Base-by-base conservation (phyloP, 2,113 vertebrate genomes). In the Micromys minutus region DNA sequence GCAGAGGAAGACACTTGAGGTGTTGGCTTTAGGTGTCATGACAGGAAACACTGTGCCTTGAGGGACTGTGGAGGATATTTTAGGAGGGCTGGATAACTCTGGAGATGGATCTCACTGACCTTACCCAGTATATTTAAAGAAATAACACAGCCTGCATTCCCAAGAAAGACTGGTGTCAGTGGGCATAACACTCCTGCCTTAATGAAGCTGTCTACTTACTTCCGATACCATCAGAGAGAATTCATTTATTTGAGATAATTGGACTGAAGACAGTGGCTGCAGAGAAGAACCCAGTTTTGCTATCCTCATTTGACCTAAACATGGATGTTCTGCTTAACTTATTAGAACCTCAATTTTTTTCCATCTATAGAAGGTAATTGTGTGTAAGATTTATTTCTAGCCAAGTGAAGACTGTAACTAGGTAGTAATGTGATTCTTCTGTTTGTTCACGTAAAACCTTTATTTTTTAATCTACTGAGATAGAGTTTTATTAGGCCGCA, bases 241-340 rank as follows among this genome's bases (percentile, higher is more conserved):
- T 63, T 91, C 10, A 87, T 55, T 94, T 92, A 59, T 29, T 61
- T 77, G 39, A 90, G 21, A 77, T n/a, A 86, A 81, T n/a, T 90
- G 31, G 47, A 50, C n/a, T n/a, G n/a, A n/a, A 87, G 57, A 89
- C 31, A 94, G 61, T 57, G 36, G 24, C 13, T 36, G 26, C 13
- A 11, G 77, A 47, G 47, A 47, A 52, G 75, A 80, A 69, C 1
- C 39, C 55, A 34, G 34, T 36, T 89, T 91, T 72, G 74, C 74
- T 36, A 21, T 59, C 9, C n/a, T 39, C 21, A 91, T 24, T 1
- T 79, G 17, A 84, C 31, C 15, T 39, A 65, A 29, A 21, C 7
- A 61, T 81, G 50, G n/a, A n/a, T 16, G 67, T 74, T 3, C 19
- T 61, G 75, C 5, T 47, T 16, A 65, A n/a, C 61, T 17, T 59